A percentile compares a stretch with the other conserved stretches of the same genome.
These are phyloP conservation scores for Sogatella furcifera DNA, from an alignment of 1,140 invertebrate genomes.

Conservation along the genomic window DNA sequence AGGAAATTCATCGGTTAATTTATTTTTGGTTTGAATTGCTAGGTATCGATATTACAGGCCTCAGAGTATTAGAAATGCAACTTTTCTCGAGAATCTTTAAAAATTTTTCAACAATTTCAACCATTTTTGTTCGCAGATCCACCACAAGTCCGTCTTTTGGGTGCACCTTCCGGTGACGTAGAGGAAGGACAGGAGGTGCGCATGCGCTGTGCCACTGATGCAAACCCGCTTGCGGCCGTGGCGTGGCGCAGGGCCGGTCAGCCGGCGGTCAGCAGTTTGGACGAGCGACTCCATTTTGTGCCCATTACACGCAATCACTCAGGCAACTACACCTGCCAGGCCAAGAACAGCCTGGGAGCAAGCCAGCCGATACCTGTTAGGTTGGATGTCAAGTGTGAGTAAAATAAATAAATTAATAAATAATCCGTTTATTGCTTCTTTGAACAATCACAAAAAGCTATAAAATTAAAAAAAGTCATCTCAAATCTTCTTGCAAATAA, in stretches of 20 bases:
- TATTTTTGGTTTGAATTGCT: no score
- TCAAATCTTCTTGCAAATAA: no score
- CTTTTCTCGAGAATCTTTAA: no score
- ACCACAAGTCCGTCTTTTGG: constrained; percentile 24
- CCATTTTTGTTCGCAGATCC: background rate
- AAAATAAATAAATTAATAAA: no score
- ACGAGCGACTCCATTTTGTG: constrained; percentile 64
- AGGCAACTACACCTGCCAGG: constrained; percentile 71
- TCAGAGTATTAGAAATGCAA: no score
- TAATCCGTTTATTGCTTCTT: no score
- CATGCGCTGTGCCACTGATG: constrained; percentile 67
- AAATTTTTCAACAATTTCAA: no score
- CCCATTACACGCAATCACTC: constrained; percentile 53
- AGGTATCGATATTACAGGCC: no score
- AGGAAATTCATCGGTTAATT: no score
- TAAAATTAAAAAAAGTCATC: no score
- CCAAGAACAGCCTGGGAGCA: constrained; percentile 66
- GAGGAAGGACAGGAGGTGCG: constrained; percentile 70
- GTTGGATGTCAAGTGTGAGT: constrained; percentile 83
- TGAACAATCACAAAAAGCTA: no score
- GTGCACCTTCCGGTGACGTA: constrained; percentile 49
- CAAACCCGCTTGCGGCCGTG: constrained; percentile 75
- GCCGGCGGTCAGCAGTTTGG: constrained; percentile 50
- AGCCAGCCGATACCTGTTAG: constrained; percentile 66
- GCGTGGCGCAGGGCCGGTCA: constrained; percentile 61